phyloP scores from a whole-genome alignment of 2,888 invertebrate species.

The Limnephilus marmoratus region DNA sequence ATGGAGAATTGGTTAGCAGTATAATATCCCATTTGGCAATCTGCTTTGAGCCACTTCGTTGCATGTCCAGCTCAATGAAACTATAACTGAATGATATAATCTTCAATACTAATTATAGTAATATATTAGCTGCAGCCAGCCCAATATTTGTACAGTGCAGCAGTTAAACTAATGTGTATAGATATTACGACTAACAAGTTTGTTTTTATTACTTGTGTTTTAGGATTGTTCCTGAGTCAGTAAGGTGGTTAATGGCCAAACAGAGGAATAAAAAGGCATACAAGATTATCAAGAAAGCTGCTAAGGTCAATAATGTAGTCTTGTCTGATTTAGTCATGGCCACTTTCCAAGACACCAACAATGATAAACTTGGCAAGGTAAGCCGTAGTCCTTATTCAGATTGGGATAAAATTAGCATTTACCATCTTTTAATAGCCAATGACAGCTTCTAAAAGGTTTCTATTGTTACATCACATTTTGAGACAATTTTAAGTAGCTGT shows the following conservation, averaged over 20 bases:
- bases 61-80: neutral
- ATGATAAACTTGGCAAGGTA: constrained; percentile 54
- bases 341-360: constrained; percentile 69
- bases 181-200: neutral
- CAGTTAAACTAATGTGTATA: neutral
- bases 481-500: neutral
- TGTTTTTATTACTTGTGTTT: constrained; percentile 52
- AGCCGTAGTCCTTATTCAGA: neutral
- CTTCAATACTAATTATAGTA: neutral
- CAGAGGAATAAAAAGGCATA: constrained; percentile 76
- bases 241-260: constrained; percentile 81
- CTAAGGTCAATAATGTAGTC: constrained; percentile 76
- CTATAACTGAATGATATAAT: neutral
- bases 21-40: neutral
- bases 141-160: neutral
- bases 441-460: neutral
- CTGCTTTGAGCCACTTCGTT: neutral
- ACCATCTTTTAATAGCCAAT: neutral
- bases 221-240: constrained; percentile 81
- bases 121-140: neutral
- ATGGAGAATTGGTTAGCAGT: neutral
- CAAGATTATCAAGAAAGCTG: constrained; percentile 77
- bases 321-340: constrained; percentile 73
- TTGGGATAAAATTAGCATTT: neutral
- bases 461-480: neutral